Evolutionary conservation across 2,113 vertebrate genomes (phyloP), one percentile per base, ranked within the genome.

Genomic region (Lepisosteus oculatus): DNA sequence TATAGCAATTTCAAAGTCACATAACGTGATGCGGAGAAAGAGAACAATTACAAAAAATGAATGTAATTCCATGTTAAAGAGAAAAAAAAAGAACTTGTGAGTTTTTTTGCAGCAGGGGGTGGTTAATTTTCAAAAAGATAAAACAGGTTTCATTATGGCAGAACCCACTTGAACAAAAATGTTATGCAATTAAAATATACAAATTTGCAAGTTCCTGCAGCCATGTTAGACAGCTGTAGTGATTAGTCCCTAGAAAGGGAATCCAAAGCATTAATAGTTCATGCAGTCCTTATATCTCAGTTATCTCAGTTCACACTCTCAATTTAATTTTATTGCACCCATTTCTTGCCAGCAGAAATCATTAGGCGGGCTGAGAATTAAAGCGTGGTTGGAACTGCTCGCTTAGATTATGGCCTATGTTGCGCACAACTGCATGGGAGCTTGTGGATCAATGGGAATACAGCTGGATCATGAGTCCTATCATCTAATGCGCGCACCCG

Each of bases 11-110:
- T 56, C 56, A 59, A 63, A 72, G 70, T 86, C 85, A 77, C 74
- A 72, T 75, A 78, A 80, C 81, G 79, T 84, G 79, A 80, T 84
- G 78, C 73, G 78, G 85, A 86, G 79, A 78, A 80, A 80, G 85
- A 78, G 78, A 89, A 88, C 85, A 85, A 74, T 86, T 86, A 80
- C 62, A 84, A 83, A 29, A 77, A 87, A 83, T 71, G 73, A 82
- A 84, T 81, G 70, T 76, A 77, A 82, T 84, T 87, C 76, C 81
- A 0, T 62, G 61, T 82, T 59, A 70, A 85, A 69, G 72, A 8
- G 6, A 29, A 45, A 68, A 67, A 75, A 75, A 76, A 73, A 15
- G 29, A 65, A 68, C 70, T 45, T 9, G 56, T 41, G n/a, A 66
- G 51, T 3, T 42, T 45, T 12, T 83, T 81, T 89, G 59, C 80